phyloP scores from a whole-genome alignment of 2,888 invertebrate species.

The Plusia festucae region DNA sequence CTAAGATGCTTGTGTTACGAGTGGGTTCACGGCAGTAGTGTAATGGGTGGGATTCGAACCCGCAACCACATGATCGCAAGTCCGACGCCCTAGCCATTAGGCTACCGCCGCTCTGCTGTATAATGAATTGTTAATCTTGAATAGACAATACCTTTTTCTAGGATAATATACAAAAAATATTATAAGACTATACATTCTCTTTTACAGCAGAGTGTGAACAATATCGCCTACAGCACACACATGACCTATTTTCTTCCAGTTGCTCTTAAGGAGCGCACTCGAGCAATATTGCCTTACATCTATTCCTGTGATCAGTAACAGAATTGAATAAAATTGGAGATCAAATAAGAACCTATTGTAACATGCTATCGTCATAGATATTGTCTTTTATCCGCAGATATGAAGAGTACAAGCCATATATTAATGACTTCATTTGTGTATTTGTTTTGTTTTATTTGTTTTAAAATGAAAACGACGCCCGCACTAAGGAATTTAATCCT shows the following conservation, averaged over 20 bases:
- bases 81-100: no score
- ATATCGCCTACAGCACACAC: not conserved
- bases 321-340: slow-evolving; percentile 7
- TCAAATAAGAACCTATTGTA: not conserved
- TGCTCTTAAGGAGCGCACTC: not conserved
- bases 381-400: not conserved
- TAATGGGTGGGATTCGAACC: no score
- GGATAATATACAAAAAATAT: not conserved
- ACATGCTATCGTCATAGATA: not conserved
- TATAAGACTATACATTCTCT: not conserved
- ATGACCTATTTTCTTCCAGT: not conserved
- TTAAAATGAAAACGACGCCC: no score
- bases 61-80: no score
- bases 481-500: no score
- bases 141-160: no score
- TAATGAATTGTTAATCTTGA: no score
- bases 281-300: not conserved
- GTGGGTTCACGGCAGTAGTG: no score
- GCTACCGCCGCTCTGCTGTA: no score
- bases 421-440: not conserved
- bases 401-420: not conserved
- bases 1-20: no score
- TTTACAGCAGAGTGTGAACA: not conserved
- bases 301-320: not conserved
- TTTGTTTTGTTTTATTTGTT: no score